phyloP scores from a whole-genome alignment of 2,888 invertebrate genomes.

The Lydus trimaculatus region DNA sequence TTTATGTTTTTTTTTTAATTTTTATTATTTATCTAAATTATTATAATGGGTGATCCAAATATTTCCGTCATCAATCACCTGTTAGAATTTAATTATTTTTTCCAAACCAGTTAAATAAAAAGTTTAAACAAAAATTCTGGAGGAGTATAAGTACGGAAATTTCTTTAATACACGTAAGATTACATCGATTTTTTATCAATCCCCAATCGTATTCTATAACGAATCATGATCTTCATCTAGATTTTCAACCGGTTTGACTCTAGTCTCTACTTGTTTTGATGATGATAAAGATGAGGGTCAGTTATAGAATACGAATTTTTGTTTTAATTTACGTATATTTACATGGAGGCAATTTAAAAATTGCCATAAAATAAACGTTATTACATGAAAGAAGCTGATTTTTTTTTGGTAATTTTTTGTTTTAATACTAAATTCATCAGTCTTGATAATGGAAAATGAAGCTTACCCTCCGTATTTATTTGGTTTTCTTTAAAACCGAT shows the following conservation, averaged over 20 bases:
- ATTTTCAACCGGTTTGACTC: not conserved
- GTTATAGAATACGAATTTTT: not conserved
- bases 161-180: conserved; percentile 16
- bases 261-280: too few relatives aligned
- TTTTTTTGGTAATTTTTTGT: not conserved
- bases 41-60: too few relatives aligned
- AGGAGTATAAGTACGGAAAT: conserved; percentile 17
- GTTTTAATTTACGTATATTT: conserved; percentile 18
- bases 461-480: conserved; percentile 58
- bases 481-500: conserved; percentile 69
- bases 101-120: conserved; percentile 33
- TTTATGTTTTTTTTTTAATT: not conserved
- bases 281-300: not conserved
- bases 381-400: not conserved
- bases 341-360: conserved; percentile 29
- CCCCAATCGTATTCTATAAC: not conserved
- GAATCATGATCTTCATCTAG: not conserved
- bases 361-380: conserved; percentile 14
- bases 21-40: too few relatives aligned
- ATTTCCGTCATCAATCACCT: not conserved
- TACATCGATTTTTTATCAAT: conserved; percentile 12
- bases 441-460: conserved; percentile 34
- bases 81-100: not conserved
- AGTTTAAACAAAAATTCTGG: conserved; percentile 25
- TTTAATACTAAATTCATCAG: conserved; percentile 47